Conservation (phyloP, 92 coral and sea anemone species). For the Actinernus sp. region DNA sequence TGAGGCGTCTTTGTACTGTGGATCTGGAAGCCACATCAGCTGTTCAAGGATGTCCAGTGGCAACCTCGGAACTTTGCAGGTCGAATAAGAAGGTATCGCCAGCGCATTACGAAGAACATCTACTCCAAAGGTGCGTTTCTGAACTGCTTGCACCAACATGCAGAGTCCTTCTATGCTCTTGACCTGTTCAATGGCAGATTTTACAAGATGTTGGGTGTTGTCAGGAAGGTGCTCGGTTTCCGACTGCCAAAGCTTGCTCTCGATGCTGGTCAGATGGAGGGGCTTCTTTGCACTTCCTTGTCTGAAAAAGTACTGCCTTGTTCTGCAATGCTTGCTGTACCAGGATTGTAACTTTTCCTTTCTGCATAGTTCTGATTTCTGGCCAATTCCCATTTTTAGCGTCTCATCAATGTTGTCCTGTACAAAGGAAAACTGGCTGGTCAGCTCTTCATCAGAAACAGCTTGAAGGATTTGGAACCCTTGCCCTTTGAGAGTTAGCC, state of each 20-base stretch:
- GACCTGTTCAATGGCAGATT: slow-evolving; percentile 30
- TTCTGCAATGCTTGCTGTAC: slow-evolving; percentile 34
- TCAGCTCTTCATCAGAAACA: slow-evolving; percentile 20
- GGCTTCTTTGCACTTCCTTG: slow-evolving; percentile 26
- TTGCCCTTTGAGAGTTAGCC: slow-evolving; percentile 44
- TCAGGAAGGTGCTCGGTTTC: slow-evolving; percentile 30
- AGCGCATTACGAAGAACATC: slow-evolving; percentile 14
- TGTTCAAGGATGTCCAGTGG: too few relatives aligned
- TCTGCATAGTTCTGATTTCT: too few relatives aligned
- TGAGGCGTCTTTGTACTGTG: too few relatives aligned
- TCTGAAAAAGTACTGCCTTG: slow-evolving; percentile 37
- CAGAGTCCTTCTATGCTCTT: slow-evolving; percentile 26
- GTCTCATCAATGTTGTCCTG: slow-evolving; percentile 35
- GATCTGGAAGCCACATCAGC: too few relatives aligned
- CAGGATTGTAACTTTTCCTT: too few relatives aligned
- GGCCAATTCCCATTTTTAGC: slow-evolving; percentile 38
- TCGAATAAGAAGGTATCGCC: slow-evolving; percentile 4
- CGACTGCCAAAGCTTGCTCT: slow-evolving; percentile 21
- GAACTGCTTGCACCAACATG: slow-evolving; percentile 8
- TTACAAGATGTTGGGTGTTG: slow-evolving; percentile 20
- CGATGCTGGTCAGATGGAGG: too few relatives aligned
- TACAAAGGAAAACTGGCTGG: slow-evolving; percentile 40
- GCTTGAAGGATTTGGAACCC: slow-evolving; percentile 43
- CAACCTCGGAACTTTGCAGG: too few relatives aligned
- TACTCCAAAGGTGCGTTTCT: slow-evolving; percentile 9